Percentiles rank a stretch among this genome's conserved stretches.
Evolutionary conservation across 2,113 vertebrate genomes (phyloP).

Genomic region (Pachycephala philippinensis): DNA sequence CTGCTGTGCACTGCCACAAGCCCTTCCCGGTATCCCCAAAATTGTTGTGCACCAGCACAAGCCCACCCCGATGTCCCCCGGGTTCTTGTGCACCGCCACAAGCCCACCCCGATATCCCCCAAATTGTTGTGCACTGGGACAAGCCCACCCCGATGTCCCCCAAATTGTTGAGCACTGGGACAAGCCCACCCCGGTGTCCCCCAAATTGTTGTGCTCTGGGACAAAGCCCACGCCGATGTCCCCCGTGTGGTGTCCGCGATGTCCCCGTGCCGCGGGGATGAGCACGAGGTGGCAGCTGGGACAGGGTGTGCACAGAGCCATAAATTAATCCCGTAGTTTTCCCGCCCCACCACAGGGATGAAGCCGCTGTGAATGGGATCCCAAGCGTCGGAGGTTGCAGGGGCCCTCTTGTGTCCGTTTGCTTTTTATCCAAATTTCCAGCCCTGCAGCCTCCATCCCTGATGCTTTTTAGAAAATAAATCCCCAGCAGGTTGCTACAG

Average conservation of each 20-base stretch:
- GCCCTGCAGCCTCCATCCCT: neutral
- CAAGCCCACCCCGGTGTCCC: too few relatives aligned
- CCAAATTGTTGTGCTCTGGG: fast-evolving
- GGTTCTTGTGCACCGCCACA: neutral
- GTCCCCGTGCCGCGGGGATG: fast-evolving
- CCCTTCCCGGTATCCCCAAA: neutral
- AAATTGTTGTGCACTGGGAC: fast-evolving
- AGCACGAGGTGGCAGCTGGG: neutral
- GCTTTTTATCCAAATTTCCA: neutral
- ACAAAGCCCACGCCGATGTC: neutral
- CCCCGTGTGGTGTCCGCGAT: fast-evolving
- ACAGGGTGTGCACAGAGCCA: fast-evolving
- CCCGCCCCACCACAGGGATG: fast-evolving
- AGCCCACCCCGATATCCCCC: fast-evolving
- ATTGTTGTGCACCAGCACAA: neutral
- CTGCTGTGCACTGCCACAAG: fast-evolving
- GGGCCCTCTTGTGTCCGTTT: neutral
- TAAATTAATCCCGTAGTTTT: fast-evolving
- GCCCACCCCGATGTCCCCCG: fast-evolving
- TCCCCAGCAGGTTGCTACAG: fast-evolving
- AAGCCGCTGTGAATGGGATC: neutral
- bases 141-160: neutral
- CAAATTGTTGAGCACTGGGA: fast-evolving
- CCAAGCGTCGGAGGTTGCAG: fast-evolving
- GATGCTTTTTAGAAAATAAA: neutral